Percentiles rank a stretch among this genome's conserved stretches.
Conservation (phyloP, 2,113 vertebrate genomes). For the Corvus cornix region DNA sequence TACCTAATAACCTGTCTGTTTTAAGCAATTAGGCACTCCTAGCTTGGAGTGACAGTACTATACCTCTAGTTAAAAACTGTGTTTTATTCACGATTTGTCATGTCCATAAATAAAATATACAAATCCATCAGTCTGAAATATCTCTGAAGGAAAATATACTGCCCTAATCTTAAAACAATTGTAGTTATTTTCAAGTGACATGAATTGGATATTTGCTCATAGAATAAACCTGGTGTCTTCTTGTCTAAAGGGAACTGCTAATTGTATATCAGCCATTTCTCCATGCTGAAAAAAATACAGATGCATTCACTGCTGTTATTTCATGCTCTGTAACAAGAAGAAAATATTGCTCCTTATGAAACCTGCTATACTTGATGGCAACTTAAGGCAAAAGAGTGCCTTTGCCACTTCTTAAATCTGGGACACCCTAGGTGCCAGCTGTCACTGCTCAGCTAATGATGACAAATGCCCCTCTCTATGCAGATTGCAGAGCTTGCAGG, state of each 20-base stretch:
- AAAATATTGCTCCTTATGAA: conserved; percentile 60
- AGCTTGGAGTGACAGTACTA: conserved; percentile 1
- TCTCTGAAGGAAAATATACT: neutral
- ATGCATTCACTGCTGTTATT: conserved; percentile 45
- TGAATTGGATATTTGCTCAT: conserved; percentile 22
- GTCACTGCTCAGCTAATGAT: conserved; percentile 99
- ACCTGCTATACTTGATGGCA: conserved; percentile 53
- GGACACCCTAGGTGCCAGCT: conserved; percentile 96
- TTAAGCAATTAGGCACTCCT: conserved; percentile 8
- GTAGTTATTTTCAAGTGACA: conserved; percentile 7
- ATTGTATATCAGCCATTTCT: conserved; percentile 43
- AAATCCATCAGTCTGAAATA: conserved; percentile 10
- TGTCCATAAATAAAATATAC: neutral
- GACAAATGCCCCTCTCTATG: conserved; percentile 99
- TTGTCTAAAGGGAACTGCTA: conserved; percentile 67
- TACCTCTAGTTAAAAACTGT: neutral
- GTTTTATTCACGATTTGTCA: neutral
- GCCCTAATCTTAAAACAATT: conserved; percentile 1
- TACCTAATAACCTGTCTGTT: neutral
- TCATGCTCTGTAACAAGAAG: conserved; percentile 48
- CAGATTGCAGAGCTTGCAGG: conserved; percentile 88
- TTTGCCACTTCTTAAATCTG: conserved; percentile 91
- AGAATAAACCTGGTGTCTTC: conserved; percentile 23
- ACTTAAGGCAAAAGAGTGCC: conserved; percentile 62
- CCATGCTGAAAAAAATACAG: conserved; percentile 24